Percentiles rank a stretch among this genome's conserved stretches.
Evolutionary conservation across 2,888 invertebrate species (phyloP).

Genomic region (Dascillus cervinus): DNA sequence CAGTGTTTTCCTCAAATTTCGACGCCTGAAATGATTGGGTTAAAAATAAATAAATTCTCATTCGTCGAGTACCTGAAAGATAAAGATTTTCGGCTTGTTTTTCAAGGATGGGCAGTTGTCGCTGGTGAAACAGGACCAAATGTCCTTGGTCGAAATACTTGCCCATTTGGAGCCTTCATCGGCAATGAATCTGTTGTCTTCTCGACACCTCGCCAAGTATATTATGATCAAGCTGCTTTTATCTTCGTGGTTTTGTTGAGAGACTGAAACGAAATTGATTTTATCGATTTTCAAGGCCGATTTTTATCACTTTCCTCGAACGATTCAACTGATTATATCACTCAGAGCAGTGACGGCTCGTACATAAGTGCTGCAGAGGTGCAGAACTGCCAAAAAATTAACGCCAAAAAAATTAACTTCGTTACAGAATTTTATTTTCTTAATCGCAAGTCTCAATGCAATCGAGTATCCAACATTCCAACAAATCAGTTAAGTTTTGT

Average conservation of each 20-base stretch:
- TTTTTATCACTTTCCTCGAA: too few species aligned
- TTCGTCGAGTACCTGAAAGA: slow-evolving; percentile 26
- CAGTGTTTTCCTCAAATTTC: slow-evolving; percentile 1
- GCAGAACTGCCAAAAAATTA: too few species aligned
- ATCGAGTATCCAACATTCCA: too few species aligned
- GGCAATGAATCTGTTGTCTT: slow-evolving; percentile 14
- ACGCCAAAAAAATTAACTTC: too few species aligned
- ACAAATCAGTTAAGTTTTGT: too few species aligned
- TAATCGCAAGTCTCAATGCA: too few species aligned
- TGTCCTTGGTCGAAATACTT: slow-evolving; percentile 11
- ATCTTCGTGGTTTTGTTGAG: slow-evolving; percentile 11
- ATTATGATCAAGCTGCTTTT: slow-evolving; percentile 27
- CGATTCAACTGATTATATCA: too few species aligned
- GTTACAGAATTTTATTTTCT: too few species aligned
- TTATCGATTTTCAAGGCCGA: too few species aligned
- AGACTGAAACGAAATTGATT: slow-evolving; percentile 21
- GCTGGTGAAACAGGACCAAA: slow-evolving; percentile 30
- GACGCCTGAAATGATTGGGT: slow-evolving; percentile 6
- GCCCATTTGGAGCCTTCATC: slow-evolving; percentile 8
- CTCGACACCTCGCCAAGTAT: slow-evolving; percentile 21
- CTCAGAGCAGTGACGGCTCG: too few species aligned
- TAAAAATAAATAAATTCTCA: slow-evolving; percentile 1
- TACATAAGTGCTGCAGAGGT: too few species aligned
- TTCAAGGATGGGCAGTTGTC: slow-evolving; percentile 25
- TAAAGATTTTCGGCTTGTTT: slow-evolving; percentile 35